Percentiles rank a stretch among this genome's conserved stretches.
Evolutionary conservation across 2,888 invertebrate species (phyloP).

Genomic region (Orthonevra nobilis): DNA sequence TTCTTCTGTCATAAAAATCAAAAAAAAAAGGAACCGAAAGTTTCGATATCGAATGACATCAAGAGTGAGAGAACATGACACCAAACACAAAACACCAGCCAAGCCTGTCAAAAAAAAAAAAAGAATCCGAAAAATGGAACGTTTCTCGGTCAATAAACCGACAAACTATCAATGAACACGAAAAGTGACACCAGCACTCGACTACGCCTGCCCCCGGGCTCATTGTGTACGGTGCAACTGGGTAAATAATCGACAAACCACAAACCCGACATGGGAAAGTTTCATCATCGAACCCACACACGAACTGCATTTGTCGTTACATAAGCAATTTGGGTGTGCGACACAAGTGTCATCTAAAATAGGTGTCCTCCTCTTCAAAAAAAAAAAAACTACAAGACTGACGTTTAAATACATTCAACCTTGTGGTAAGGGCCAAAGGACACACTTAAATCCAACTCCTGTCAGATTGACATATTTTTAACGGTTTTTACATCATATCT

Average conservation of each 20-base stretch:
- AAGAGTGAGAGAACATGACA: slow-evolving; percentile 47
- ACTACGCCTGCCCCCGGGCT: slow-evolving; percentile 9
- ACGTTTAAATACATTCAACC: too few relatives aligned
- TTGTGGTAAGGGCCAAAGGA: too few relatives aligned
- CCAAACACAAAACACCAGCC: slow-evolving; percentile 20
- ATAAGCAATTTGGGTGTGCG: slow-evolving; percentile 36
- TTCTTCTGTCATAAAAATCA: too few relatives aligned
- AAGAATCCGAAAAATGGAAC: too few relatives aligned
- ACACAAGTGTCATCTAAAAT: too few relatives aligned
- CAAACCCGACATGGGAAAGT: slow-evolving; percentile 52
- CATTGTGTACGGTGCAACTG: slow-evolving; percentile 42
- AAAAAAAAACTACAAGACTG: too few relatives aligned
- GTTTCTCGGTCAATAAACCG: slow-evolving; percentile 53
- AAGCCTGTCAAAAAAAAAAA: neutral
- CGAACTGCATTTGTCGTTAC: slow-evolving; percentile 46
- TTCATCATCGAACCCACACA: slow-evolving; percentile 23
- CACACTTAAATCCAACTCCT: too few relatives aligned
- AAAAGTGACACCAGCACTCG: slow-evolving; percentile 43
- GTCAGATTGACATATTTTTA: too few relatives aligned
- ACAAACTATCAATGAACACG: slow-evolving; percentile 53
- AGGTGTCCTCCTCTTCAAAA: too few relatives aligned
- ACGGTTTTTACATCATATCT: too few relatives aligned
- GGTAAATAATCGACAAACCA: slow-evolving; percentile 53
- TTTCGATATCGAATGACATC: slow-evolving; percentile 51
- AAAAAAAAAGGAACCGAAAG: too few relatives aligned